Base-by-base conservation (phyloP, 2,888 invertebrate species). In the Scaptomyza cyrtandrae region DNA sequence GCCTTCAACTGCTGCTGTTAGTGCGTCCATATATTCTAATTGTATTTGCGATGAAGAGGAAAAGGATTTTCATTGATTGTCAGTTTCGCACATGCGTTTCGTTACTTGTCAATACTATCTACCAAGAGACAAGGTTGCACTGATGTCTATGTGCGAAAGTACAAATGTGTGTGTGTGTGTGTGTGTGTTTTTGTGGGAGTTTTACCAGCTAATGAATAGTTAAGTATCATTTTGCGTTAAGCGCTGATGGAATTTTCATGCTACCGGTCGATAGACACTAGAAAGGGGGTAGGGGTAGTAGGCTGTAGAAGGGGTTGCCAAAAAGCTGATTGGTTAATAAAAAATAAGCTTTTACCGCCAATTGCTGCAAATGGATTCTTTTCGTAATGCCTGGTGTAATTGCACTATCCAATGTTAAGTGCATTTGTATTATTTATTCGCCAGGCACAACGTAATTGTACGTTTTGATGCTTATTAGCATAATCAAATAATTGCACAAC, bases 161-260 rank as follows among this genome's bases (percentile, higher is more conserved):
- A 5, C 3, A 4, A 3, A 24, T 24, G 1, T 24, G 3, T 45
- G 10, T 39, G 10, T 35, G 31, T 57, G 11, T 24, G 48, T 49
- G 35, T 52, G 56, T 43, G 29, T 43, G n/a, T 63, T 70, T 65
- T n/a, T 11, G 59, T 68, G 11, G 19, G 9, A 10, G 2, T 56
- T 58, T 44, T 39, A 52, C 49, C 48, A 68, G 70, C 68, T 71
- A 76, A 76, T 82, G 79, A 76, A 73, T 81, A 84, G 63, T 84
- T 81, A 67, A 78, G 66, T 61, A 63, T 70, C 71, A 68, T 70
- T 41, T 81, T 71, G 62, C 75, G 69, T 73, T 67, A 45, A 55
- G 48, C 54, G 46, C 66, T 79, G 80, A 82, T 80, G 80, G 71
- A 61, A 79, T 65, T 80, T 65, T 45, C 71, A 73, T 78, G 71